Evolutionary conservation across 2,113 vertebrate species (phyloP).

Genomic region (Oryzias javanicus): DNA sequence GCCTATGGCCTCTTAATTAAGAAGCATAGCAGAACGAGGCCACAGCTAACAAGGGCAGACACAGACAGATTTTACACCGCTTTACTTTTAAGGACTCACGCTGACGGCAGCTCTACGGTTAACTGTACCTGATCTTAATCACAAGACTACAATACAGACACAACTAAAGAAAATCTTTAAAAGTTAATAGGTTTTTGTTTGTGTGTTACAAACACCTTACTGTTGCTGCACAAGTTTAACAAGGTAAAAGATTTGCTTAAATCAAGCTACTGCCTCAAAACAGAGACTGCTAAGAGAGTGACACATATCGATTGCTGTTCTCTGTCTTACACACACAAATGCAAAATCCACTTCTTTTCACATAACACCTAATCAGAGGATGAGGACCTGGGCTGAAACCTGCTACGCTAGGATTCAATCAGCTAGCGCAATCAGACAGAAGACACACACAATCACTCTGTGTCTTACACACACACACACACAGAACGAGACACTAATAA

Average conservation of each 20-base stretch:
- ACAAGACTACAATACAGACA: constrained; percentile 3
- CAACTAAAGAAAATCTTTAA: neutral
- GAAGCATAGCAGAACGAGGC: constrained; percentile 67
- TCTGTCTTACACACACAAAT: neutral
- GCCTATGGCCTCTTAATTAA: constrained; percentile 71
- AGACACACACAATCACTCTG: constrained; percentile 33
- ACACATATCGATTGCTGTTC: neutral
- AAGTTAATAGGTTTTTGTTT: too few species aligned
- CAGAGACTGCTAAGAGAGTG: too few species aligned
- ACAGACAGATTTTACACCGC: constrained; percentile 37
- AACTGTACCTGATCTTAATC: constrained; percentile 3
- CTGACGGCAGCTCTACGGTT: constrained; percentile 14
- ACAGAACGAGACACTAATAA: constrained; percentile 43
- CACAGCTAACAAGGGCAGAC: constrained; percentile 66
- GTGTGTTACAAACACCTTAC: too few species aligned
- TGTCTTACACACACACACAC: constrained; percentile 15
- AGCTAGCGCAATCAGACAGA: constrained; percentile 66
- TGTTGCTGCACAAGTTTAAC: too few species aligned
- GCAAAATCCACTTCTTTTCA: constrained; percentile 33
- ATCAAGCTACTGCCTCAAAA: too few species aligned
- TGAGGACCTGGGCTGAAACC: constrained; percentile 62
- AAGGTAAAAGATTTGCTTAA: too few species aligned
- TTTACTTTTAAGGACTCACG: constrained; percentile 35
- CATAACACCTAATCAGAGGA: constrained; percentile 67
- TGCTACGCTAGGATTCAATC: constrained; percentile 63